Conservation (phyloP, 1,140 invertebrate species). For the Pseudomyrmex cubaensis region DNA sequence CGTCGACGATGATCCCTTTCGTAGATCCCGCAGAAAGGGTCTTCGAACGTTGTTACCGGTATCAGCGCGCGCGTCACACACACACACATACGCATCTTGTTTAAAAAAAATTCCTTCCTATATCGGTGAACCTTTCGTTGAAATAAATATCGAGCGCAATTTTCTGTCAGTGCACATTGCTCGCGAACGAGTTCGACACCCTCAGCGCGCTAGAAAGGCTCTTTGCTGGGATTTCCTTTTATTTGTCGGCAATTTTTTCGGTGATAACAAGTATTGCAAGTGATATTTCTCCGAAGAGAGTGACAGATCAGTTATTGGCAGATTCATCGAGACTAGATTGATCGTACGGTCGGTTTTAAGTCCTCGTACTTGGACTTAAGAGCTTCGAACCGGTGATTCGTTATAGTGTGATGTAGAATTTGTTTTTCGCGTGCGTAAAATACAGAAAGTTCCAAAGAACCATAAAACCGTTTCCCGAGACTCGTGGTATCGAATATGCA, state of each 20-base stretch:
- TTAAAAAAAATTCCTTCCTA: neutral
- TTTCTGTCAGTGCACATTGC: neutral
- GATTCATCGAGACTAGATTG: neutral
- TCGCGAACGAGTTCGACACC: neutral
- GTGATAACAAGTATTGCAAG: conserved; percentile 3
- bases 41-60: neutral
- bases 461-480: no score
- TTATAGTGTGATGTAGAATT: no score
- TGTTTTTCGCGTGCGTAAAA: no score
- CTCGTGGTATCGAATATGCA: no score
- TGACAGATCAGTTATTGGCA: neutral
- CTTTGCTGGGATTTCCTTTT: neutral
- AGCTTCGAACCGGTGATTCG: no score
- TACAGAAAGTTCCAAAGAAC: no score
- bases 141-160: no score
- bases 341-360: neutral
- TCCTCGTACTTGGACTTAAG: neutral
- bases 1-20: neutral
- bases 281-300: neutral
- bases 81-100: neutral
- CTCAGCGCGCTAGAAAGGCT: neutral
- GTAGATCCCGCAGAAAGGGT: neutral
- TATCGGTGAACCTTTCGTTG: neutral
- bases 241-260: neutral
- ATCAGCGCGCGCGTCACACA: no score